Base-by-base conservation (phyloP, 2,888 invertebrate genomes). In the Sycophila texana region DNA sequence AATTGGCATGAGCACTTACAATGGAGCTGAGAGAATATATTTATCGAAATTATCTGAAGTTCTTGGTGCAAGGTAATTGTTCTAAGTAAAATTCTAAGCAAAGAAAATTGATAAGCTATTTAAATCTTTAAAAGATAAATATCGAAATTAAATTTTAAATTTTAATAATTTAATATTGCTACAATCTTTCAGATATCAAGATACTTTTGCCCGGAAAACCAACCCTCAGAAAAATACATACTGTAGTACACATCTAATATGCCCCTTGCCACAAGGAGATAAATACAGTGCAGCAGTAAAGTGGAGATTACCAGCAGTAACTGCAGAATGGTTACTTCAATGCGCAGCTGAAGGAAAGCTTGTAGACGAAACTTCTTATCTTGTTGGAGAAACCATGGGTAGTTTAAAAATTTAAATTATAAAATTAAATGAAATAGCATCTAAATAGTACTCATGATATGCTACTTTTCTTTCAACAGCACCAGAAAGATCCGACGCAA, bases 241-340 rank as follows among this genome's bases (percentile, higher is more conserved):
- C 0, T 94, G 94, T 0, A 95, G 95, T 0, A 98, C 98, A 0
- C 96, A 98, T 89, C 91, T 98, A 0, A 91, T 98, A 4, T 96
- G 96, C 82, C 94, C 94, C 5, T 91, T 92, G 0, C 92, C 96
- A 0, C 91, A 92, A 22, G 97, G 97, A 0, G 95, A 95, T 84
- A 98, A 98, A 88, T 96, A 96, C 87, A 91, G 92, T 58, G 97
- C 97, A 0, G 96, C 96, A 0, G 86, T 95, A 0, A 96, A 96
- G 88, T 98, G 98, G 98, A 93, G 93, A 14, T 91, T 97, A 77
- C 97, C 97, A 0, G 95, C 95, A 0, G 95, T 98, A 0, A 93
- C 90, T 0, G 94, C 94, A 13, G 91, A 93, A 13, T 98, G 98
- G 98, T 88, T 98, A 68, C 87, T 95, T 63, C 92, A 93, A 39